These are phyloP conservation scores for Lamellibrachia satsuma DNA, from an alignment of 2,888 invertebrate genomes.

Conservation along the genomic window DNA sequence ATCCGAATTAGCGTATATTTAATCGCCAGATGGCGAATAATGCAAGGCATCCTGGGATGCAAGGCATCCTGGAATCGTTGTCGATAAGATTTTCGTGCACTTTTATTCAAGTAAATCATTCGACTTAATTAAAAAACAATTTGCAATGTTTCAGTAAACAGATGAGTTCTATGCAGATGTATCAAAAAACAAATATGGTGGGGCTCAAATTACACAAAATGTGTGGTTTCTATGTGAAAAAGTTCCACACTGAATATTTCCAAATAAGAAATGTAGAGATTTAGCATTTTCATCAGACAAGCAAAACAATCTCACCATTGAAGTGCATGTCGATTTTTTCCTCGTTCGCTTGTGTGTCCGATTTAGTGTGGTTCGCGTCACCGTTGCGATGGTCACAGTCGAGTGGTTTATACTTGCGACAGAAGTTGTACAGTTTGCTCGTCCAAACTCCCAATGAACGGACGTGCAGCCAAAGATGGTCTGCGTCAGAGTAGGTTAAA, in stretches of 20 bases:
- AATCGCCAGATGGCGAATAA: too few relatives aligned
- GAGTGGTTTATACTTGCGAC: conserved; percentile 26
- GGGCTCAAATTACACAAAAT: background rate
- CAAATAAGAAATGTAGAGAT: background rate
- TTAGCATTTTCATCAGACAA: background rate
- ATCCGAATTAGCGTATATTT: too few relatives aligned
- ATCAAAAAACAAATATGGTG: too few relatives aligned
- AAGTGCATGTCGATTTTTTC: background rate
- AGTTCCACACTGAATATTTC: background rate
- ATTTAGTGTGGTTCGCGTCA: background rate
- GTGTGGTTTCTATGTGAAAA: background rate
- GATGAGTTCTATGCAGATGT: background rate
- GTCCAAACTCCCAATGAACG: conserved; percentile 91
- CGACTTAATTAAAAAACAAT: background rate
- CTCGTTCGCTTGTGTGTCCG: background rate
- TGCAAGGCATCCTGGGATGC: too few relatives aligned
- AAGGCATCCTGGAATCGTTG: too few relatives aligned
- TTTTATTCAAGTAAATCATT: background rate
- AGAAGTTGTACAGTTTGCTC: conserved; percentile 50
- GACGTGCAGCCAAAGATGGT: conserved; percentile 91
- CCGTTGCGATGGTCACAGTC: background rate
- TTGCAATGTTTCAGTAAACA: background rate
- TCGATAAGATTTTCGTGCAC: too few relatives aligned
- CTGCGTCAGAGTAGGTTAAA: conserved; percentile 66
- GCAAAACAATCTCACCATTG: background rate